A percentile compares a stretch with the other conserved stretches of the same genome.
These are phyloP conservation scores for Corythaixoides concolor DNA, from an alignment of 2,113 vertebrate species.

Conservation along the genomic window DNA sequence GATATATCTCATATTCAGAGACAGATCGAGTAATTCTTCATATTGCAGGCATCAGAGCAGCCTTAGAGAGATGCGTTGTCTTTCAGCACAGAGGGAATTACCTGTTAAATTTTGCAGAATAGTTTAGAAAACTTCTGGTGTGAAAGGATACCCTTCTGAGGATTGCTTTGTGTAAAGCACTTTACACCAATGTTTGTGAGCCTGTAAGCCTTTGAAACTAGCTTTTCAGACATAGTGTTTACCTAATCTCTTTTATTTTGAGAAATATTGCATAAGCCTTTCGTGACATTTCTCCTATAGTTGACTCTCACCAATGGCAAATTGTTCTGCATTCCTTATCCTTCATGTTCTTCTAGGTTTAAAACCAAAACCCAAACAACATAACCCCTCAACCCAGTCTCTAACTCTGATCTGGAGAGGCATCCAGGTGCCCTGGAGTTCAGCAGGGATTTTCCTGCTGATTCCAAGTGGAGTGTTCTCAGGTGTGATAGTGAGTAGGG, in stretches of 20 bases:
- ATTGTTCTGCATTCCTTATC: neutral
- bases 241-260: neutral
- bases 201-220: neutral
- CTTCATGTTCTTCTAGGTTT: neutral
- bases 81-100: neutral
- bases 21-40: neutral
- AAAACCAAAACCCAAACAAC: neutral
- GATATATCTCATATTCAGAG: neutral
- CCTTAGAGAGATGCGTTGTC: neutral
- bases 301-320: neutral
- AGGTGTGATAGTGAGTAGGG: neutral
- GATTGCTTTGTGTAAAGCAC: neutral
- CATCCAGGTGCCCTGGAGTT: neutral
- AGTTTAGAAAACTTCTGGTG: neutral
- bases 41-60: neutral
- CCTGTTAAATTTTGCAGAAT: neutral
- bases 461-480: neutral
- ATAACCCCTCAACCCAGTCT: neutral
- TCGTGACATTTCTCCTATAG: neutral
- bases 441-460: neutral
- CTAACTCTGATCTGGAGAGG: neutral
- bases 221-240: neutral
- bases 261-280: neutral
- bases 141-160: neutral
- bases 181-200: neutral